Evolutionary conservation across 2,888 invertebrate genomes (phyloP).

Genomic region (Sesamia inferens): DNA sequence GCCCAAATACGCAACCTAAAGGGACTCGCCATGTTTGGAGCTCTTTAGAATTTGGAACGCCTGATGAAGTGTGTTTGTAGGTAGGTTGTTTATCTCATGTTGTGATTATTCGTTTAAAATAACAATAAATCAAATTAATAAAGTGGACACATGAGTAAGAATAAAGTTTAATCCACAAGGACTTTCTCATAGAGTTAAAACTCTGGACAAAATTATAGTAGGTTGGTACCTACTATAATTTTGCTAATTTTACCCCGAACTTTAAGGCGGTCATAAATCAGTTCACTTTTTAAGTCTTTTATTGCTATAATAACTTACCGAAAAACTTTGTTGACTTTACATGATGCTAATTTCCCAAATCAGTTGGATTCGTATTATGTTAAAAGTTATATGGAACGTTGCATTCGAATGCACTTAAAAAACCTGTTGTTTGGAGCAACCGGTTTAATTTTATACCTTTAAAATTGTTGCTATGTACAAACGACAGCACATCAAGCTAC

Average conservation of each 20-base stretch:
- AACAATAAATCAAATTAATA: neutral
- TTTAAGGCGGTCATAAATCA: neutral
- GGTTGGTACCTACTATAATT: neutral
- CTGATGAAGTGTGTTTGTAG: neutral
- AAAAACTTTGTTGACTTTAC: neutral
- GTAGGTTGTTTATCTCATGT: neutral
- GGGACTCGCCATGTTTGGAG: neutral
- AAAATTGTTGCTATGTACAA: neutral
- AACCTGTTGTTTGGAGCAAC: slow-evolving; percentile 17
- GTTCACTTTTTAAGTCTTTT: neutral
- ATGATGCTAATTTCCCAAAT: neutral
- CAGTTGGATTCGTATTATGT: neutral
- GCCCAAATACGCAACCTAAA: slow-evolving; percentile 21
- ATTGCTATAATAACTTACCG: no score
- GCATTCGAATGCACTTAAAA: slow-evolving; percentile 31
- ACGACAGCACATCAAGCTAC: no score
- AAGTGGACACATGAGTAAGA: neutral
- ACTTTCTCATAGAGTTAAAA: neutral
- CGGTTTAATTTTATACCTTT: slow-evolving; percentile 8
- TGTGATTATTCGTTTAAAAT: neutral
- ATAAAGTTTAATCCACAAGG: neutral
- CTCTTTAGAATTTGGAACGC: no score
- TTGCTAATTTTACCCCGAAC: neutral
- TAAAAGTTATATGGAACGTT: slow-evolving; percentile 21
- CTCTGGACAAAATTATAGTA: no score